Evolutionary conservation across 1,140 invertebrate species (phyloP).

Genomic region (Drosophila burlai): DNA sequence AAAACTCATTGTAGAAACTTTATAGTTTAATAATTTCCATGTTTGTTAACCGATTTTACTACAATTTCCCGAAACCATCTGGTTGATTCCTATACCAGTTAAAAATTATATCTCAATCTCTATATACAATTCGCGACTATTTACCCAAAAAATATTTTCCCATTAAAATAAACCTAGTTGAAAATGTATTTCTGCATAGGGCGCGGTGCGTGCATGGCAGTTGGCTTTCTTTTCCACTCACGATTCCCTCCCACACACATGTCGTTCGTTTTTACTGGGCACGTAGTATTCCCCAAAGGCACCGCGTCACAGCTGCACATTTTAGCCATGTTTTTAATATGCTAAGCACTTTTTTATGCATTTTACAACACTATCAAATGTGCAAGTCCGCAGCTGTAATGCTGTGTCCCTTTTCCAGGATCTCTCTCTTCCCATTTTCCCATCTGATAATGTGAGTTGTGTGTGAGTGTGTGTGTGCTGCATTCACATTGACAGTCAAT

Average conservation of each 20-base stretch:
- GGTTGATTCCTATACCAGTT: neutral
- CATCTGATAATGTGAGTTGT: conserved; percentile 17
- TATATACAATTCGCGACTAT: neutral
- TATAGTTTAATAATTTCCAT: neutral
- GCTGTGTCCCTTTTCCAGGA: conserved; percentile 7
- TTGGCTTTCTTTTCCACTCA: conserved; percentile 1
- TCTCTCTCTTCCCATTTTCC: neutral
- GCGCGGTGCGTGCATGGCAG: conserved; percentile 2
- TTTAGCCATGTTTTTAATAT: conserved; percentile 70
- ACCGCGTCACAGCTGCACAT: conserved; percentile 46
- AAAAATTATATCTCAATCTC: neutral
- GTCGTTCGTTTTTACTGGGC: conserved; percentile 42
- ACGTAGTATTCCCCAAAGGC: conserved; percentile 59
- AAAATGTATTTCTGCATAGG: neutral
- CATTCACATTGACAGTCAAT: conserved; percentile 52
- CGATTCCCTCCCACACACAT: neutral
- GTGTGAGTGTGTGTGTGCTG: conserved; percentile 14
- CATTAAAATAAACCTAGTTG: conserved; percentile 17
- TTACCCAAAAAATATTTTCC: neutral
- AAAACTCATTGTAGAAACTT: neutral
- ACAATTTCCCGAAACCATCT: neutral
- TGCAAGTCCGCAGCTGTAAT: conserved; percentile 33
- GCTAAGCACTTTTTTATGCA: conserved; percentile 72
- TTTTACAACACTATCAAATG: conserved; percentile 69
- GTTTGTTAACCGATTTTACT: neutral